Evolutionary conservation across 64 coral and sea anemone genomes (phyloP).

Genomic region (Hydrozoanthus tunicans): DNA sequence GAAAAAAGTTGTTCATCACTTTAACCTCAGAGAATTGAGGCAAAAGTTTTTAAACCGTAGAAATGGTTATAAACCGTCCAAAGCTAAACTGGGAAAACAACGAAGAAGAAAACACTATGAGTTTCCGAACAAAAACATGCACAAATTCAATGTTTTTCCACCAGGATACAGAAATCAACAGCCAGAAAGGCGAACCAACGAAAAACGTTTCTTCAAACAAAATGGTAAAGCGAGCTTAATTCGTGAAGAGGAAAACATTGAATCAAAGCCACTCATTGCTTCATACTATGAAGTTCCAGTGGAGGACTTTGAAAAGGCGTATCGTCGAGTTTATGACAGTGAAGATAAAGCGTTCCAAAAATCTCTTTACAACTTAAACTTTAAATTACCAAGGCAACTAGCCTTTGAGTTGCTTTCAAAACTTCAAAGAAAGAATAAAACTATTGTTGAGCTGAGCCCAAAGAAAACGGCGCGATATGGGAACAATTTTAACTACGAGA

Average conservation of each 20-base stretch:
- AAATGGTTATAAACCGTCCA: background rate
- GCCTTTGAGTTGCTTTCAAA: background rate
- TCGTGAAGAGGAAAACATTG: background rate
- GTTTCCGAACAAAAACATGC: background rate
- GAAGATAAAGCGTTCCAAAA: background rate
- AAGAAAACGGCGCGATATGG: background rate
- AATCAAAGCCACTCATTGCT: background rate
- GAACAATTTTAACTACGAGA: background rate
- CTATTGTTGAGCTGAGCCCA: conserved; percentile 27
- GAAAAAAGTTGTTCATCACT: background rate
- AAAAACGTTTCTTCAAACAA: background rate
- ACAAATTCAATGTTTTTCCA: background rate
- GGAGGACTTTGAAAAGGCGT: conserved; percentile 8
- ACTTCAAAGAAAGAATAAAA: background rate
- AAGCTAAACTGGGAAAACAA: background rate
- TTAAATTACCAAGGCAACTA: conserved; percentile 8
- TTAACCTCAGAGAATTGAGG: background rate
- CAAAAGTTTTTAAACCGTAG: background rate
- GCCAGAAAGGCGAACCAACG: background rate
- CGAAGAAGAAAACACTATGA: background rate
- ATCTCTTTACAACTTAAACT: background rate
- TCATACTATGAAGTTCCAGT: background rate
- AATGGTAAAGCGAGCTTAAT: background rate
- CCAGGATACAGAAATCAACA: background rate
- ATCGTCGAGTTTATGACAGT: background rate